Percentiles rank a stretch among this genome's conserved stretches.
phyloP scores from a whole-genome alignment of 1,140 invertebrate species.

The Pseudachorutes palmiensis region DNA sequence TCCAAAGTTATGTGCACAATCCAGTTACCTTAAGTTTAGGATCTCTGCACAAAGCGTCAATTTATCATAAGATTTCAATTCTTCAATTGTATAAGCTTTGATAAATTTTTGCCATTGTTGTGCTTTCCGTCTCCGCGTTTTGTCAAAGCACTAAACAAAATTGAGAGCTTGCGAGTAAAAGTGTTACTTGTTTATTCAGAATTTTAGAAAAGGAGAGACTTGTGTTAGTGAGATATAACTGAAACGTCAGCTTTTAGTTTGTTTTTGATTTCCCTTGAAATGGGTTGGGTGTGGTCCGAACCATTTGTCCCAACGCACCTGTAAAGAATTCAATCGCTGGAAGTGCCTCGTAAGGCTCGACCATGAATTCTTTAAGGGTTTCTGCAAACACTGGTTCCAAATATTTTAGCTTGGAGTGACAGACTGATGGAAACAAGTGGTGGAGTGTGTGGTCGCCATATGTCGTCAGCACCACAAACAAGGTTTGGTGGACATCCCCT shows the following conservation, averaged over 20 bases:
- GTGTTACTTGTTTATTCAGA: no score
- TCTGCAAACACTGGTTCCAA: constrained; percentile 19
- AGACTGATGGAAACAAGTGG: constrained; percentile 34
- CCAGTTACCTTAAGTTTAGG: no score
- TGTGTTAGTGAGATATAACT: not conserved
- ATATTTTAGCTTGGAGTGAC: constrained; percentile 30
- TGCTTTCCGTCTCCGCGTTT: no score
- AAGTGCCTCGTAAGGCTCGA: not conserved
- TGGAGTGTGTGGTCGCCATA: constrained; percentile 32
- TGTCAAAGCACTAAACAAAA: no score
- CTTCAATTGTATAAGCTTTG: no score
- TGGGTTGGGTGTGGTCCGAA: not conserved
- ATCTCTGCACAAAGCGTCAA: no score
- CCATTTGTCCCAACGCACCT: not conserved
- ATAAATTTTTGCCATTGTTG: no score
- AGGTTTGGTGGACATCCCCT: constrained; percentile 14
- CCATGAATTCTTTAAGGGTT: constrained; percentile 24
- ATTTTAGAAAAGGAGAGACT: not conserved
- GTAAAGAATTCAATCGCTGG: not conserved
- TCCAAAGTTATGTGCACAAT: no score
- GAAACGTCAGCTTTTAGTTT: not conserved
- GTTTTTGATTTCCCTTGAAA: not conserved
- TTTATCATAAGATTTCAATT: no score
- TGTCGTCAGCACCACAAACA: constrained; percentile 25
- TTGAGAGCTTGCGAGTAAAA: no score